Conservation (phyloP, 2,797 vertebrate genomes). For the Pantherophis vulpinus region DNA sequence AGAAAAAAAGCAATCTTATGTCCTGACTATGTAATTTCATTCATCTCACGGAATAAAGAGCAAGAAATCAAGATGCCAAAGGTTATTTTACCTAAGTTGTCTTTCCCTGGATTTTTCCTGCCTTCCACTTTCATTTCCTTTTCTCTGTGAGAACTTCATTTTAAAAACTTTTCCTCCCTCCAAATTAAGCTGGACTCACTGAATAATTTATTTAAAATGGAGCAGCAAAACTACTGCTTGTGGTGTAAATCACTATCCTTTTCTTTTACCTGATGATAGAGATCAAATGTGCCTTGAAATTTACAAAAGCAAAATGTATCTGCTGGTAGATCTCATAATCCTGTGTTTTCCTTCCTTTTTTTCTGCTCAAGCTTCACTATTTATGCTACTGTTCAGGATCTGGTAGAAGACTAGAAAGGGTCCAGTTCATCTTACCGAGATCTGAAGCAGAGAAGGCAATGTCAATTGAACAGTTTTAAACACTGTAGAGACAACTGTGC, state of each 20-base stretch:
- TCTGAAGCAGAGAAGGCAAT: background rate
- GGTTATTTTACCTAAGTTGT: background rate
- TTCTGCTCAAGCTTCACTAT: background rate
- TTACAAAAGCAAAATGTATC: background rate
- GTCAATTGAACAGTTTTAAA: background rate
- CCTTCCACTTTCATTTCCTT: background rate
- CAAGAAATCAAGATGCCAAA: background rate
- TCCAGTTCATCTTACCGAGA: background rate
- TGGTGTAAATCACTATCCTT: background rate
- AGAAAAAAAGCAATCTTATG: background rate
- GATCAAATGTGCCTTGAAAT: background rate
- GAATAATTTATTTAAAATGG: background rate
- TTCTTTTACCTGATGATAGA: background rate
- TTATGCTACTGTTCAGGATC: background rate
- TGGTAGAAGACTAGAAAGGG: background rate
- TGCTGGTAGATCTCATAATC: background rate
- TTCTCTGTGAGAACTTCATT: background rate
- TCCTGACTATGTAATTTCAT: background rate
- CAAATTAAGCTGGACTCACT: background rate
- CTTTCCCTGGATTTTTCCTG: background rate
- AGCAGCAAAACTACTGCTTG: background rate
- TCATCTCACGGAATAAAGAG: background rate
- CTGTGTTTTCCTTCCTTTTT: background rate
- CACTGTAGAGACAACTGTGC: background rate
- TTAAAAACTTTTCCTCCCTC: background rate